Percentiles rank a stretch among this genome's conserved stretches.
Evolutionary conservation across 2,888 invertebrate species (phyloP).

Genomic region (Sphaerophoria rueppellii): DNA sequence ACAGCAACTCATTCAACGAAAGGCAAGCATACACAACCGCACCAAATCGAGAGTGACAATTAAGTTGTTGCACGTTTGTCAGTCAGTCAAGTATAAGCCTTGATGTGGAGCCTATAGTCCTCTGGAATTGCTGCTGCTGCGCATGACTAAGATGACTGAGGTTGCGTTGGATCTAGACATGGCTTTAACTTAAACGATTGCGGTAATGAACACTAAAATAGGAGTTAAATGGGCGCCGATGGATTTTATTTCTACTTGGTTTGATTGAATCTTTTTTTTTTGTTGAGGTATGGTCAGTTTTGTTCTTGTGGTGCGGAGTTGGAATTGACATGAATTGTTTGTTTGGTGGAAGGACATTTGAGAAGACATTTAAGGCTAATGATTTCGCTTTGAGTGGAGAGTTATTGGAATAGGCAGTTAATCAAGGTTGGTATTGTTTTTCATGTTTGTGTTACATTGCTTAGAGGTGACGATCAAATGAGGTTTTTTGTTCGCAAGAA

Average conservation of each 20-base stretch:
- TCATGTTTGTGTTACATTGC: too few species aligned
- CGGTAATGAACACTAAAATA: constrained; percentile 43
- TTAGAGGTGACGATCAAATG: too few species aligned
- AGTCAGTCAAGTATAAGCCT: constrained; percentile 7
- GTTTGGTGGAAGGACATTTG: constrained; percentile 28
- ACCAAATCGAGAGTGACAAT: constrained; percentile 73
- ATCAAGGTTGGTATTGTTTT: constrained; percentile 19
- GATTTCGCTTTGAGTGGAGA: constrained; percentile 25
- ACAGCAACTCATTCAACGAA: background rate
- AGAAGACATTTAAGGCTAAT: constrained; percentile 63
- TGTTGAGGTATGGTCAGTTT: background rate
- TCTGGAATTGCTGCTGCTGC: constrained; percentile 47
- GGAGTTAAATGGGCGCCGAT: constrained; percentile 59
- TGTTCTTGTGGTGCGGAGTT: constrained; percentile 1
- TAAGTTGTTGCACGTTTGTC: constrained; percentile 70
- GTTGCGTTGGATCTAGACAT: constrained; percentile 41
- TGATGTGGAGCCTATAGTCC: background rate
- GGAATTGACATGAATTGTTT: background rate
- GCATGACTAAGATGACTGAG: constrained; percentile 69
- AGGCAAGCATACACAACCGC: constrained; percentile 52
- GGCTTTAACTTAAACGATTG: constrained; percentile 57
- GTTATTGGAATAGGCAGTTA: constrained; percentile 21
- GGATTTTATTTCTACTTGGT: constrained; percentile 52
- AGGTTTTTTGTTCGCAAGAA: too few species aligned
- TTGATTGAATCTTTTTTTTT: constrained; percentile 18